Percentiles rank a stretch among this genome's conserved stretches.
Conservation (phyloP, 2,113 vertebrate genomes). For the Callospermophilus lateralis region DNA sequence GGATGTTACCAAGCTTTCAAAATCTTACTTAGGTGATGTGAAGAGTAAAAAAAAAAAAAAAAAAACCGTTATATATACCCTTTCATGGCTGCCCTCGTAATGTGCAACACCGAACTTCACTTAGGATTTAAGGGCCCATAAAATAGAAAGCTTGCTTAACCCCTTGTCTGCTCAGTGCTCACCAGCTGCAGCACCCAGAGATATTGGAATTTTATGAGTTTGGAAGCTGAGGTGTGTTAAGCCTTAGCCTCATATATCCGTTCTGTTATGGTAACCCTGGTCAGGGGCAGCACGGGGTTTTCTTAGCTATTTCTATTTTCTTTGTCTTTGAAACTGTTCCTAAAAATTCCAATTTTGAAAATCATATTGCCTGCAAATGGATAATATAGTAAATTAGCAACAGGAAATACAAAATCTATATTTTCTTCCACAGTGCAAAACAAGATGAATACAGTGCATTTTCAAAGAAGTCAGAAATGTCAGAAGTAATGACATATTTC, state of each 20-base stretch:
- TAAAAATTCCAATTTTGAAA: constrained; percentile 10
- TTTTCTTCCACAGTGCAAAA: constrained; percentile 20
- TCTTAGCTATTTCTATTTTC: neutral
- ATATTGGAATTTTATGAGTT: constrained; percentile 66
- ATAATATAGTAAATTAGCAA: constrained; percentile 17
- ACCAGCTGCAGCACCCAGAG: neutral
- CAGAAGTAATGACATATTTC: neutral
- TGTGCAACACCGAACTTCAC: constrained; percentile 76
- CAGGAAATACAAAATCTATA: neutral
- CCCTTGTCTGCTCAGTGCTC: constrained; percentile 74
- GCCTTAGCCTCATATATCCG: neutral
- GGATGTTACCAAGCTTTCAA: constrained; percentile 83
- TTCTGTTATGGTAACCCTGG: neutral
- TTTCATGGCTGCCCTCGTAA: constrained; percentile 77
- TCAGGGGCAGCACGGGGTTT: neutral
- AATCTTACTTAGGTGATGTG: constrained; percentile 76
- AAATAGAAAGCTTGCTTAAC: constrained; percentile 85
- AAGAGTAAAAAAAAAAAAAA: constrained; percentile 71
- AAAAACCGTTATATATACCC: constrained; percentile 74
- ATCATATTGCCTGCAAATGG: neutral
- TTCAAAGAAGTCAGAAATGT: constrained; percentile 23
- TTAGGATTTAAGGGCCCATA: constrained; percentile 83
- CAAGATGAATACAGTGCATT: neutral
- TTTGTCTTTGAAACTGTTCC: constrained; percentile 53
- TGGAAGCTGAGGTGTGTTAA: constrained; percentile 50